Conservation (phyloP, 2,888 invertebrate genomes). For the Cephus pulcher region DNA sequence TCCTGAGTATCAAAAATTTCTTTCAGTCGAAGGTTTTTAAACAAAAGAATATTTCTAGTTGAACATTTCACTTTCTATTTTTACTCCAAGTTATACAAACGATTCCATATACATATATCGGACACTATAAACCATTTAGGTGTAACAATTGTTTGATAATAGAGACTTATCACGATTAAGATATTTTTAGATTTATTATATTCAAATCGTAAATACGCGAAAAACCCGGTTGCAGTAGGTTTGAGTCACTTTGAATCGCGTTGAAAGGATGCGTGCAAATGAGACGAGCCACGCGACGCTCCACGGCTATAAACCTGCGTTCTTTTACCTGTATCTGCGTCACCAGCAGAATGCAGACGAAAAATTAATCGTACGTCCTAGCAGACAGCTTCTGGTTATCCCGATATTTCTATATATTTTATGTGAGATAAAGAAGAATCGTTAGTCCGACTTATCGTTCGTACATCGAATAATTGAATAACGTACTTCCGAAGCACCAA, state of each 20-base stretch:
- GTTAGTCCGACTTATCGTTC: not conserved
- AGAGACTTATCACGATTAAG: not conserved
- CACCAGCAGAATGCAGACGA: conserved; percentile 25
- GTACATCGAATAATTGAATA: no score
- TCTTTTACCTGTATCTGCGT: conserved; percentile 39
- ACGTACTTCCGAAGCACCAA: not conserved
- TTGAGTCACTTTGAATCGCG: not conserved
- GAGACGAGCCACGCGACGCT: conserved; percentile 39
- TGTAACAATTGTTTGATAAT: not conserved
- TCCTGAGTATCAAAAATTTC: no score
- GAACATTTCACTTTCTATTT: not conserved
- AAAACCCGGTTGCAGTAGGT: not conserved
- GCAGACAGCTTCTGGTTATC: not conserved
- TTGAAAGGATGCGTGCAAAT: conserved; percentile 42
- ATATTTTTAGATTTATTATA: not conserved
- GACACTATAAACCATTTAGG: not conserved
- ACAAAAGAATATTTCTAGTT: not conserved
- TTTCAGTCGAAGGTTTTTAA: no score
- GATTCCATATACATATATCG: not conserved
- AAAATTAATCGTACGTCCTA: conserved; percentile 13
- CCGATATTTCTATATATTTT: not conserved
- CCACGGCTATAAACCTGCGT: conserved; percentile 47
- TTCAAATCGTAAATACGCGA: not conserved
- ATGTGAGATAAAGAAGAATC: not conserved
- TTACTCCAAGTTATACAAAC: not conserved